These are phyloP conservation scores for Cephalopholis sonnerati DNA, from an alignment of 2,113 vertebrate species.

Conservation along the genomic window DNA sequence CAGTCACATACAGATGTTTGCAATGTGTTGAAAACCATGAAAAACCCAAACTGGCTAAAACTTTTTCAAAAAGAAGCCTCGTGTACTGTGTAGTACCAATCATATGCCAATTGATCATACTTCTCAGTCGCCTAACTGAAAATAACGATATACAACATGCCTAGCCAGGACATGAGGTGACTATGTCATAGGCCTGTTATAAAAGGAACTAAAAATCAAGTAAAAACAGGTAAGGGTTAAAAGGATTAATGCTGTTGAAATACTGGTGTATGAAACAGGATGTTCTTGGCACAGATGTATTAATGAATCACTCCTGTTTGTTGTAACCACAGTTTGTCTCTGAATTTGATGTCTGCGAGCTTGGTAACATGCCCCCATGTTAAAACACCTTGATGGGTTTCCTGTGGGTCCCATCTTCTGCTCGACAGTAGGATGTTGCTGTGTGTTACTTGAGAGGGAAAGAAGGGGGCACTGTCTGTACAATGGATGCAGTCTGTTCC, in stretches of 20 bases:
- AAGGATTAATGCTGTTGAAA: background rate
- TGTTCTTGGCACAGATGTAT: background rate
- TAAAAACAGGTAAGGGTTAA: background rate
- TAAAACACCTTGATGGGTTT: background rate
- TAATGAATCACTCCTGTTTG: too few relatives aligned
- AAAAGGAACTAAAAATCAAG: background rate
- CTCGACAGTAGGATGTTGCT: slow-evolving; percentile 1
- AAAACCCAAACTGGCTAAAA: too few relatives aligned
- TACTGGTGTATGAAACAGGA: background rate
- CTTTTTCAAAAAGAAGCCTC: too few relatives aligned
- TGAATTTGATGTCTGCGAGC: background rate
- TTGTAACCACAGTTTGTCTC: too few relatives aligned
- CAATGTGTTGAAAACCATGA: too few relatives aligned
- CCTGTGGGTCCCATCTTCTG: background rate
- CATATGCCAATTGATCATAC: too few relatives aligned
- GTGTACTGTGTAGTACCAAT: too few relatives aligned
- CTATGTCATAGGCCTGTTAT: too few relatives aligned
- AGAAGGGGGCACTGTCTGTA: background rate
- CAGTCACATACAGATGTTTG: too few relatives aligned
- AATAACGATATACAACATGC: too few relatives aligned
- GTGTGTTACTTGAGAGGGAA: slow-evolving; percentile 5
- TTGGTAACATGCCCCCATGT: background rate
- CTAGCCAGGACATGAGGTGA: background rate
- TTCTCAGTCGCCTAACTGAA: too few relatives aligned
- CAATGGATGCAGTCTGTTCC: slow-evolving; percentile 43